Base-by-base conservation (phyloP, 2,797 vertebrate species). In the Gymnodraco acuticeps region DNA sequence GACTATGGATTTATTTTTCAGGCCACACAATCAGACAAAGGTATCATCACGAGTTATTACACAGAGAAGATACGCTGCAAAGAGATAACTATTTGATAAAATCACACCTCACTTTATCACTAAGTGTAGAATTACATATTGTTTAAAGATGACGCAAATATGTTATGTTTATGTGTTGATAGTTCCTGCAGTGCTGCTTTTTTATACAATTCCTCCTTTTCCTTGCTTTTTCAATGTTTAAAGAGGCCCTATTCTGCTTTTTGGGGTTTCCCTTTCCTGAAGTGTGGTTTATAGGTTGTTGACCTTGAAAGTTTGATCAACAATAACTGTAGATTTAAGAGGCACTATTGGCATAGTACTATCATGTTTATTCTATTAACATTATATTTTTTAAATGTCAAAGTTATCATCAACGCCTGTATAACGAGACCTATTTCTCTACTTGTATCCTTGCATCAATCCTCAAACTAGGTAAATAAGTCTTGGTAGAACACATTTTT, bases 401-500 rank as follows among this genome's bases (percentile, higher is more conserved):
- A 38, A 38, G 33, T 38, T 38, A 38, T 38, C 33, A 9, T 38
- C 33, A 6, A 38, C 6, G 8, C 33, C 33, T 38, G 7, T 38
- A 38, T 38, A 38, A 38, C 8, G 33, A 38, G 8, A 38, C 33
- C 6, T 38, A 38, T 9, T 38, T 38, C 9, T 50, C 10, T 72
- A 46, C 7, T 45, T 31, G 54, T 19, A 23, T 41, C 50, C 12
- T 65, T 60, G 62, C 12, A 7, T 50, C 61, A n/a, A 48, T 33
- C 11, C 47, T 73, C 58, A 54, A 66, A 61, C 47, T 45, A 31
- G 23, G 23, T 68, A 56, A 79, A 59, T 20, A 2, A 19, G 5
- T 17, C 17, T 63, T 74, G 11, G 69, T 64, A 42, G 19, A 54
- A 56, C 33, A 60, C 9, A 70, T 20, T 43, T 43, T 68, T 55